Evolutionary conservation across 2,797 vertebrate genomes (phyloP).

Genomic region (Acipenser transmontanus): DNA sequence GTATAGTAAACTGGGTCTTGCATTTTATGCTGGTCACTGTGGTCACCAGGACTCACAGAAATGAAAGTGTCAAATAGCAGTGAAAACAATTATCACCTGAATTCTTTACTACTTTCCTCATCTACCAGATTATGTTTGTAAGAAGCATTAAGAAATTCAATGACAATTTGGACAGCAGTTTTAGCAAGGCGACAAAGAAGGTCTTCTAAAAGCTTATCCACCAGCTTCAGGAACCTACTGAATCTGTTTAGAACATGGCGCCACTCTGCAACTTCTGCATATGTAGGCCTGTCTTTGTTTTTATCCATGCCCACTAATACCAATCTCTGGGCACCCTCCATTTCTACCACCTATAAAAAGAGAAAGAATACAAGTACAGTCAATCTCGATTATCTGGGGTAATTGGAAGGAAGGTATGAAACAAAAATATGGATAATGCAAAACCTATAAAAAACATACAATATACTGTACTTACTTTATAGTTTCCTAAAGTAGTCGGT

Average conservation of each 20-base stretch:
- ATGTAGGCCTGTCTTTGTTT: slow-evolving; percentile 18
- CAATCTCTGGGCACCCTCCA: slow-evolving; percentile 31
- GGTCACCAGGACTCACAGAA: too few species aligned
- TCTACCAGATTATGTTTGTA: slow-evolving; percentile 16
- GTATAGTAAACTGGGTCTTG: too few species aligned
- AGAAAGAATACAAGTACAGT: slow-evolving; percentile 6
- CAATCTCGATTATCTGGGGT: too few species aligned
- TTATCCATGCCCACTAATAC: too few species aligned
- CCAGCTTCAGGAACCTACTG: slow-evolving; percentile 37
- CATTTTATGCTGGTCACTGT: too few species aligned
- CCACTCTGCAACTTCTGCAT: slow-evolving; percentile 36
- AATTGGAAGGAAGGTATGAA: too few species aligned
- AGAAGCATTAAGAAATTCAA: slow-evolving; percentile 35
- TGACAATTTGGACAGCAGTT: slow-evolving; percentile 30
- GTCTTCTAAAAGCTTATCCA: slow-evolving; percentile 52
- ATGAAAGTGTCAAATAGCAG: too few species aligned
- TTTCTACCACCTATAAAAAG: slow-evolving; percentile 43
- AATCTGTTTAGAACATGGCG: slow-evolving; percentile 31
- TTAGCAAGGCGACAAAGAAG: slow-evolving; percentile 41
- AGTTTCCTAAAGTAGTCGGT: too few species aligned
- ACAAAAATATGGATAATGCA: too few species aligned
- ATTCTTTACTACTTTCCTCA: slow-evolving; percentile 14
- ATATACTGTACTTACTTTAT: too few species aligned
- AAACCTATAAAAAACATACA: too few species aligned
- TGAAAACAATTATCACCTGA: slow-evolving; percentile 23